Evolutionary conservation across 2,797 vertebrate species (phyloP), one percentile per base, ranked within the genome.

Genomic region (Silurus lanzhouensis): DNA sequence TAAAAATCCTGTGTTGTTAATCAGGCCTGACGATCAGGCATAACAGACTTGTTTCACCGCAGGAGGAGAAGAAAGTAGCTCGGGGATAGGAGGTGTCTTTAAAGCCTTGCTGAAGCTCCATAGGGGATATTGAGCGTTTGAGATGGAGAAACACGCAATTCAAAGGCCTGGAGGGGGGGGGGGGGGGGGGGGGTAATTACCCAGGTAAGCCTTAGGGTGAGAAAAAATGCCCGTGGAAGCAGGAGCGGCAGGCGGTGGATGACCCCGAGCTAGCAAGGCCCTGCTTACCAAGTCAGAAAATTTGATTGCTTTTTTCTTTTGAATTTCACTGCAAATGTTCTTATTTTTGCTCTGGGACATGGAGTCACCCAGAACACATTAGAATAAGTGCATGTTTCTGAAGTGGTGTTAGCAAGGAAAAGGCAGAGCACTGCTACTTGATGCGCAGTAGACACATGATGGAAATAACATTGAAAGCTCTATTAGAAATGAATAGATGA

Each of bases 231-330:
- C 93, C 95, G 91, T 92, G 91, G 86, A 91, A 94, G 90, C 89
- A 92, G 89, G 92, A 91, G 88, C 84, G 89, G 85, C 87, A 93
- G 91, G 88, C 89, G 78, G 87, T 89, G 92, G 93, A 93, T 93
- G 91, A 95, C 91, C 89, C 85, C 92, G 74, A 91, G 92, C 91
- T 94, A 93, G 89, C 88, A 19, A 83, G 92, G 91, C 95, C 93
- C 94, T 95, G 95, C 95, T 95, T 95, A 96, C 95, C 91, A 91
- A 95, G 93, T 94, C 95, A 95, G 94, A 95, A 95, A 95, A 95
- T 94, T 89, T 95, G 95, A 96, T 96, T 96, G 95, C 94, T 94
- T 95, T 94, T 95, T 92, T 94, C 92, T 93, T 92, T 13, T 90
- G 90, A 92, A 87, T 92, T 92, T 93, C 93, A 93, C 93, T 93